Base-by-base conservation (phyloP, 92 coral and sea anemone genomes). In the Ricordea florida region DNA sequence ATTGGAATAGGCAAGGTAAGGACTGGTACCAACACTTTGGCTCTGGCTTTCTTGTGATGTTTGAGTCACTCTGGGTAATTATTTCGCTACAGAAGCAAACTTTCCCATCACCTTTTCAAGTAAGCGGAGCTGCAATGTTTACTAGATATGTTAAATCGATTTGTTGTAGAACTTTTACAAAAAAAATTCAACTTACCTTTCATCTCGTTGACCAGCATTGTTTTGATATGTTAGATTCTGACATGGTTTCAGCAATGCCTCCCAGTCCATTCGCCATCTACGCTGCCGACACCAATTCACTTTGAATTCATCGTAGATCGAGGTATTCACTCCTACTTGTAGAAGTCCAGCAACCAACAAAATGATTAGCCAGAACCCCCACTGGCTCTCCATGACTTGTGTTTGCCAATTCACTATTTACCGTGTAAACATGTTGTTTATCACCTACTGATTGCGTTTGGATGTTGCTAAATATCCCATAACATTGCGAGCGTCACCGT, bases 221-320 rank as follows among this genome's bases (percentile, higher is more conserved):
- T 24, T 59, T 44, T 48, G 29, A 47, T 30, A 58, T 41, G 31
- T 16, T 10, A 73, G 69, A 35, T 66, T 57, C 51, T 44, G 34
- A 41, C 89, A 83, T 5, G 89, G 89, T 21, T 41, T 46, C 28
- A 56, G 50, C 14, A 83, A 30, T 15, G 47, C 51, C 38, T 46
- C 24, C 89, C 89, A 83, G 48, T 83, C 89, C 10, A 66, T 15
- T n/a, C 89, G 27, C 72, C 65, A 64, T 28, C 33, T 76, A 16
- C 89, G 53, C 65, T 83, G 89, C 13, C 89, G 70, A 49, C 89
- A 83, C 89, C 89, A 83, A 22, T 68, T 49, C 10, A 38, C 67
- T 30, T 72, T 67, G 36, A 83, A 83, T 2, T 83, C 84, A 16
- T 82, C 52, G 48, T 74, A 82, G 23, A 43, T 59, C 14, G 68